Conservation (phyloP, 2,888 invertebrate species). For the Phrixothrix hirtus region DNA sequence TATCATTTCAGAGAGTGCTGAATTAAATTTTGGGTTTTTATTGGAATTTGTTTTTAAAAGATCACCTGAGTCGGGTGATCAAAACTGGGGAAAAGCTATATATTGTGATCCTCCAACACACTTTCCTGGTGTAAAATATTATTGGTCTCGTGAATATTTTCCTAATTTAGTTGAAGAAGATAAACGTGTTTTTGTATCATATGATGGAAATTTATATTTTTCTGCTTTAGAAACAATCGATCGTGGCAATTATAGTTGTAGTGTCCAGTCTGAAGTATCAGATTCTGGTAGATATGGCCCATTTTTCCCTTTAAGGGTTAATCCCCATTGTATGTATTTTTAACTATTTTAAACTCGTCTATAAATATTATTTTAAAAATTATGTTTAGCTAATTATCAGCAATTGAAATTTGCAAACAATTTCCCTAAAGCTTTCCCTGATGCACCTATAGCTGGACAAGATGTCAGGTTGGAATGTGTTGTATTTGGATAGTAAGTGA, state of each 20-base stretch:
- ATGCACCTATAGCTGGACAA: constrained; percentile 87
- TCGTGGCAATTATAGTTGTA: constrained; percentile 88
- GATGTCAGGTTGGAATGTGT: constrained; percentile 92
- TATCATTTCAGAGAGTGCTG: constrained; percentile 84
- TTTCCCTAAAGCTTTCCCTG: constrained; percentile 94
- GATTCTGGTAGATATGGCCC: constrained; percentile 89
- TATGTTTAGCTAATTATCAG: constrained; percentile 75
- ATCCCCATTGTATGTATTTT: constrained; percentile 70
- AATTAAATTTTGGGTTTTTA: constrained; percentile 86
- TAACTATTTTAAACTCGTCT: constrained; percentile 2
- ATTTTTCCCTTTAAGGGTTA: constrained; percentile 79
- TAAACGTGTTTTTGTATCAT: constrained; percentile 88
- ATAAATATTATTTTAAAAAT: constrained; percentile 22
- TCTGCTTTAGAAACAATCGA: constrained; percentile 91
- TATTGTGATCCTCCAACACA: constrained; percentile 92
- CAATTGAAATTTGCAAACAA: constrained; percentile 91
- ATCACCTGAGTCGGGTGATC: constrained; percentile 80
- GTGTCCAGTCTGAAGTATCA: constrained; percentile 84
- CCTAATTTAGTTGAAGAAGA: constrained; percentile 94
- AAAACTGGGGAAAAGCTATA: constrained; percentile 93
- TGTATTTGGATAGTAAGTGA: constrained; percentile 87
- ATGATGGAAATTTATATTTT: constrained; percentile 93
- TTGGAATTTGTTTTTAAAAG: constrained; percentile 88
- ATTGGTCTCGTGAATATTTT: constrained; percentile 89
- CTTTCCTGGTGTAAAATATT: constrained; percentile 85